Evolutionary conservation across 2,888 invertebrate species (phyloP).

Genomic region (Drosophila antonietae): DNA sequence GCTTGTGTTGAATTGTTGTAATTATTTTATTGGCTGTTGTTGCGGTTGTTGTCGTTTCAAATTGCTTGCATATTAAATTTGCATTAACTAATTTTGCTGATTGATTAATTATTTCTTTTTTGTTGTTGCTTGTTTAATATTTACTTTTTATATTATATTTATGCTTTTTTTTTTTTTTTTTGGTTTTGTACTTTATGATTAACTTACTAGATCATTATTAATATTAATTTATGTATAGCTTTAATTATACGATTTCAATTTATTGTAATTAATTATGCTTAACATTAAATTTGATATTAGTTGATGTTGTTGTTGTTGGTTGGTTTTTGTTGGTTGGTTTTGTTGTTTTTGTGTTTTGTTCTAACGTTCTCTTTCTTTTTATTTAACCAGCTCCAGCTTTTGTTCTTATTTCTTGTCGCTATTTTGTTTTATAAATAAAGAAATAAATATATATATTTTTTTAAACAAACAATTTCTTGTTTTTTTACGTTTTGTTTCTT

Average conservation of each 20-base stretch:
- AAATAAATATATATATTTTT: constrained; percentile 35
- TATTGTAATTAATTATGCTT: constrained; percentile 65
- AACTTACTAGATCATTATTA: constrained; percentile 76
- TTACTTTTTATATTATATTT: constrained; percentile 41
- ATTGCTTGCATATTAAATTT: constrained; percentile 60
- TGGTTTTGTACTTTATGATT: constrained; percentile 72
- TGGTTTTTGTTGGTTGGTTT: constrained; percentile 52
- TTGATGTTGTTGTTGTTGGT: constrained; percentile 61
- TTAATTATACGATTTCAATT: constrained; percentile 52
- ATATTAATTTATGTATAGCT: constrained; percentile 60
- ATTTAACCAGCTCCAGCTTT: constrained; percentile 69
- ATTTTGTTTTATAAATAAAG: constrained; percentile 37
- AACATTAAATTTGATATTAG: constrained; percentile 75
- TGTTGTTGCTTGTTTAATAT: constrained; percentile 24
- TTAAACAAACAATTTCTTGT: constrained; percentile 45
- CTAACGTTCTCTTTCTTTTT: constrained; percentile 56
- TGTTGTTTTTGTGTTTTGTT: constrained; percentile 56
- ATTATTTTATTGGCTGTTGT: constrained; percentile 32
- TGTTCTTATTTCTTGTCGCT: constrained; percentile 65
- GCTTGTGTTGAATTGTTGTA: constrained; percentile 54
- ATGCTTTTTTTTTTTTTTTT: constrained; percentile 23
- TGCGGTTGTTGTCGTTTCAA: constrained; percentile 54
- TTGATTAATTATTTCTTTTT: constrained; percentile 45
- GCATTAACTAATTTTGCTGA: constrained; percentile 64
- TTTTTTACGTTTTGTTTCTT: constrained; percentile 24